phyloP scores from a whole-genome alignment of 1,140 invertebrate genomes.

The Sitophilus oryzae region DNA sequence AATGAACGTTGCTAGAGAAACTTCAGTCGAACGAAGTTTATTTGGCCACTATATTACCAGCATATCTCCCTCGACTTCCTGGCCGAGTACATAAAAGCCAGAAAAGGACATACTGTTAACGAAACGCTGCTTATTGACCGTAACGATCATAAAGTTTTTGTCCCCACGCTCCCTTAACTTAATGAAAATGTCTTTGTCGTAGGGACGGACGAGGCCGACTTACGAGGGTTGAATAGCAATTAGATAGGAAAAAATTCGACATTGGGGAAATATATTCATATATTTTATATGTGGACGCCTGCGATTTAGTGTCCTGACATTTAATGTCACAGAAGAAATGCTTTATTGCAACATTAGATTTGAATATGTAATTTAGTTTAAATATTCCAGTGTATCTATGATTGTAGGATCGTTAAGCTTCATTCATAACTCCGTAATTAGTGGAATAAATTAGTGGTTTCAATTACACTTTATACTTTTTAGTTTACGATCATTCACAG shows the following conservation, averaged over 20 bases:
- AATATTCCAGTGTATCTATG: too few species aligned
- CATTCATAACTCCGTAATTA: too few species aligned
- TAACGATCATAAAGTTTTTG: constrained; percentile 7
- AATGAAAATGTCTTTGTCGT: constrained; percentile 5
- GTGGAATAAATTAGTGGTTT: too few species aligned
- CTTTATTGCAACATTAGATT: too few species aligned
- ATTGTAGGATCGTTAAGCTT: too few species aligned
- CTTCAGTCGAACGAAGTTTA: background rate
- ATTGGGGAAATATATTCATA: too few species aligned
- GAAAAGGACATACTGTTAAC: background rate
- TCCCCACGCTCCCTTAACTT: constrained; percentile 6
- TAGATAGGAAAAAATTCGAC: background rate
- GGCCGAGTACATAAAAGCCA: background rate
- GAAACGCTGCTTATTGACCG: constrained; percentile 4
- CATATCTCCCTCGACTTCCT: background rate
- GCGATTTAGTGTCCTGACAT: too few species aligned
- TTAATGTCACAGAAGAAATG: too few species aligned
- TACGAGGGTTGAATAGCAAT: background rate
- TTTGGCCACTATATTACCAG: background rate
- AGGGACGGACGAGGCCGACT: background rate
- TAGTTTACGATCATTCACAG: too few species aligned
- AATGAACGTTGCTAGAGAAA: background rate
- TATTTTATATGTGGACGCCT: background rate
- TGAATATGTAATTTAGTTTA: too few species aligned
- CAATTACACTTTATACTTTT: too few species aligned